Evolutionary conservation across 2,797 vertebrate genomes (phyloP).

Genomic region (Pteropus rufus): DNA sequence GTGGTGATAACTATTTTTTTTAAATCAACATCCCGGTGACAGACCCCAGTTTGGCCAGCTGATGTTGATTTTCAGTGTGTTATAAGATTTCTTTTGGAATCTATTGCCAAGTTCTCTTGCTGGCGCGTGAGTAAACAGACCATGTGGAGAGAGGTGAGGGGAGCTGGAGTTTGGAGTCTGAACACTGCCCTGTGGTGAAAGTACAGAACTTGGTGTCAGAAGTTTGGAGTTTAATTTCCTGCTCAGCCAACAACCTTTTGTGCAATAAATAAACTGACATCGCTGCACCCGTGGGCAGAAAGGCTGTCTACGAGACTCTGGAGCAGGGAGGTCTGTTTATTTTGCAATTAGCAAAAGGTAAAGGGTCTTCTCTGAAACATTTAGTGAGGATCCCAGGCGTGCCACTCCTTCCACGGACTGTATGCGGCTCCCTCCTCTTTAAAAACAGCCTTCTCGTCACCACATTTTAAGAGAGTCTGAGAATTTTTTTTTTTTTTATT

Average conservation of each 20-base stretch:
- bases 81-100: constrained; percentile 44
- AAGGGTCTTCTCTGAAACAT: constrained; percentile 54
- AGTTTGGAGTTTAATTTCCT: constrained; percentile 69
- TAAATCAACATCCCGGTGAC: not conserved
- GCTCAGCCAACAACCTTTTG: constrained; percentile 34
- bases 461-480: not conserved
- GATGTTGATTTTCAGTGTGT: not conserved
- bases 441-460: not conserved
- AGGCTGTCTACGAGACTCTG: constrained; percentile 18
- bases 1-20: not conserved
- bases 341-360: constrained; percentile 58
- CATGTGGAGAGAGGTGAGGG: not conserved
- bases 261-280: constrained; percentile 45
- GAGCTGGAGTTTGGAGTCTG: not conserved
- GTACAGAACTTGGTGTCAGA: constrained; percentile 50
- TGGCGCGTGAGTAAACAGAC: not conserved
- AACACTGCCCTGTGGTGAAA: not conserved
- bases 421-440: not conserved
- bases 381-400: constrained; percentile 16
- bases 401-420: not conserved
- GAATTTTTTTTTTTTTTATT: not conserved
- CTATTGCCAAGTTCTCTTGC: not conserved
- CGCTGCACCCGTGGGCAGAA: not conserved
- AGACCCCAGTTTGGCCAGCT: not conserved
- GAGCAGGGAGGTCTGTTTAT: constrained; percentile 51